Evolutionary conservation across 2,113 vertebrate genomes (phyloP).

Genomic region (Mesocricetus auratus): DNA sequence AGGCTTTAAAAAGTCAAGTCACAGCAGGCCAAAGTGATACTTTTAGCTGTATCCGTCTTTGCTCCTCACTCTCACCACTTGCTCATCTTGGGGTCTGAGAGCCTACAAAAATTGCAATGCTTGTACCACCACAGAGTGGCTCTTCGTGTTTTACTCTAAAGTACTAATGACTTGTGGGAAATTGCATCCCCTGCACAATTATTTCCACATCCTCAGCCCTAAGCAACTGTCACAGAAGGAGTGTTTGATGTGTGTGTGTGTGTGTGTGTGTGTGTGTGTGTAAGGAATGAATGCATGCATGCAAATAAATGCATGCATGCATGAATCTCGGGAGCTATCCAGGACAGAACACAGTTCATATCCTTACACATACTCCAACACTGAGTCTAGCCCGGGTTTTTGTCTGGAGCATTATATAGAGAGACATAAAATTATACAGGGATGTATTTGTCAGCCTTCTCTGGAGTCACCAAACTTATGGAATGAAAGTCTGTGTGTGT

Average conservation of each 20-base stretch:
- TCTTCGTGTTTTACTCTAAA: not conserved
- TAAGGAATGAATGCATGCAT: not conserved
- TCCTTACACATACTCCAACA: not conserved
- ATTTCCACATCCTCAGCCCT: not conserved
- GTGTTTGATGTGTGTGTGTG: not conserved
- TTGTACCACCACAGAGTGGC: not conserved
- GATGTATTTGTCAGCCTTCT: not conserved
- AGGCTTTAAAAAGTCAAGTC: conserved; percentile 9
- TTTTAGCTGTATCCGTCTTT: not conserved
- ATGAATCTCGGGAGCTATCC: not conserved
- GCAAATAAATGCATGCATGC: not conserved
- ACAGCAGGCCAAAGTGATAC: not conserved
- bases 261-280: not conserved
- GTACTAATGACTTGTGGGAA: not conserved
- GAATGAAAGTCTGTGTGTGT: not conserved
- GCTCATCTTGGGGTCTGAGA: not conserved
- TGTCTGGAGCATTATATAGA: not conserved
- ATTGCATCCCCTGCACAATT: not conserved
- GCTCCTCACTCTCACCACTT: not conserved
- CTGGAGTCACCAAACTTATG: not conserved
- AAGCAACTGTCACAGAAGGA: not conserved
- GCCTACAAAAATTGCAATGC: not conserved
- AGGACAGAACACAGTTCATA: not conserved
- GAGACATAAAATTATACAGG: not conserved
- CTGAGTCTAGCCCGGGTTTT: not conserved